phyloP scores from a whole-genome alignment of 2,797 vertebrate species.

The Tenualosa ilisha region DNA sequence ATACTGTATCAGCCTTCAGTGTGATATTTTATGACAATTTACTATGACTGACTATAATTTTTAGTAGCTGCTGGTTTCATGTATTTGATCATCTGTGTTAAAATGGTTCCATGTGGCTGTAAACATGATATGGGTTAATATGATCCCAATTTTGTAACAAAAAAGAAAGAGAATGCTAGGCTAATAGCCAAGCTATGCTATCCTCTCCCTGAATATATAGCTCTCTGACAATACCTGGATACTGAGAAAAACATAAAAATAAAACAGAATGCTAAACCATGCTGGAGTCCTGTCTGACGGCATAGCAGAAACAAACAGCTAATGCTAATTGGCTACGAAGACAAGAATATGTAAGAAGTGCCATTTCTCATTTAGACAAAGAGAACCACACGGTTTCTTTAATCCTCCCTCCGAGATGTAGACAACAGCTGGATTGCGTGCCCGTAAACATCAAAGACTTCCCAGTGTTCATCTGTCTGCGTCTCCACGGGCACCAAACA shows the following conservation, averaged over 20 bases:
- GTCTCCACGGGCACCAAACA: slow-evolving; percentile 19
- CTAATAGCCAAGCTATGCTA: background rate
- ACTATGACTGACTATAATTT: too few relatives aligned
- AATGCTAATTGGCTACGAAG: slow-evolving; percentile 69
- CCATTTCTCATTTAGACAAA: slow-evolving; percentile 71
- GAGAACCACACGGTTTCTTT: slow-evolving; percentile 58
- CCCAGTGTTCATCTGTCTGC: slow-evolving; percentile 68
- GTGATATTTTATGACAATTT: background rate
- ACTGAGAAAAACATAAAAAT: background rate
- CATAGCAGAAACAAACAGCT: slow-evolving; percentile 65
- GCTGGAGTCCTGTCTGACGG: slow-evolving; percentile 49
- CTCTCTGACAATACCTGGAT: background rate
- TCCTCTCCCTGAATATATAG: background rate
- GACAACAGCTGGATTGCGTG: slow-evolving; percentile 71
- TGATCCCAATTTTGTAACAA: background rate
- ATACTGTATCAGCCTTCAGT: background rate
- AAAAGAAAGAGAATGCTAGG: background rate
- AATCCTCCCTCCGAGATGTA: slow-evolving; percentile 63
- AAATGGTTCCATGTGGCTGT: background rate
- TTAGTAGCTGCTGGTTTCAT: too few relatives aligned
- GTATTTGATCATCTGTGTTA: background rate
- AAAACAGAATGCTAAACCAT: background rate
- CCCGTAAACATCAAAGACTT: slow-evolving; percentile 71
- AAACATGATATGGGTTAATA: background rate
- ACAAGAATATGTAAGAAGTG: slow-evolving; percentile 64